Evolutionary conservation across 2,888 invertebrate genomes (phyloP).

Genomic region (Melitaea athalia): DNA sequence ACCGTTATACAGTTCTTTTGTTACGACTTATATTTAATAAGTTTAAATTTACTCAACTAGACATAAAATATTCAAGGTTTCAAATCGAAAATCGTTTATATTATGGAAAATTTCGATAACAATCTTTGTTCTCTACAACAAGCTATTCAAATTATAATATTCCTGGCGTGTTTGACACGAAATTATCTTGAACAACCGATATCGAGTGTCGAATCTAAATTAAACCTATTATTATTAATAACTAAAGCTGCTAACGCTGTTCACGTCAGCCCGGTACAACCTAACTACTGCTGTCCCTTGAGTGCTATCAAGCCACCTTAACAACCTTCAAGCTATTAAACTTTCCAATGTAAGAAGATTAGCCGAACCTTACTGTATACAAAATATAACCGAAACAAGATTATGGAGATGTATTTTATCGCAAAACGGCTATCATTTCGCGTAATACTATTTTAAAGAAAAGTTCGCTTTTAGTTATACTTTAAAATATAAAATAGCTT

Average conservation of each 20-base stretch:
- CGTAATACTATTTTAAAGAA: no score
- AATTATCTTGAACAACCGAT: conserved; percentile 7
- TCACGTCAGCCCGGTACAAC: conserved; percentile 3
- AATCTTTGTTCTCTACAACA: not conserved
- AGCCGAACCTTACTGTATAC: not conserved
- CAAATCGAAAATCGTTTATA: not conserved
- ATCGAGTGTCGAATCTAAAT: conserved; percentile 13
- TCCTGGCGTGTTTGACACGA: conserved; percentile 9
- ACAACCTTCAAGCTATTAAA: conserved; percentile 4
- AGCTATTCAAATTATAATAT: conserved; percentile 5
- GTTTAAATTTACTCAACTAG: no score
- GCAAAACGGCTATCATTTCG: no score
- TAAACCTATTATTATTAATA: conserved; percentile 8
- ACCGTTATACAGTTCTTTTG: no score
- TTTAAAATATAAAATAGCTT: no score
- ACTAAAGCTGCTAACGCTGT: not conserved
- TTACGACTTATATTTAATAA: no score
- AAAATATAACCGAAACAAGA: no score
- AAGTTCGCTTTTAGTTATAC: no score
- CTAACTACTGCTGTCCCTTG: not conserved
- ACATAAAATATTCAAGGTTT: not conserved
- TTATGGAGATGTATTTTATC: no score
- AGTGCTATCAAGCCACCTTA: not conserved
- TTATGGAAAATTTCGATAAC: not conserved
- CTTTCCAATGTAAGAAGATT: not conserved